Evolutionary conservation across 1,140 invertebrate genomes (phyloP), one percentile per base, ranked within the genome.

Genomic region (Heliothis virescens): DNA sequence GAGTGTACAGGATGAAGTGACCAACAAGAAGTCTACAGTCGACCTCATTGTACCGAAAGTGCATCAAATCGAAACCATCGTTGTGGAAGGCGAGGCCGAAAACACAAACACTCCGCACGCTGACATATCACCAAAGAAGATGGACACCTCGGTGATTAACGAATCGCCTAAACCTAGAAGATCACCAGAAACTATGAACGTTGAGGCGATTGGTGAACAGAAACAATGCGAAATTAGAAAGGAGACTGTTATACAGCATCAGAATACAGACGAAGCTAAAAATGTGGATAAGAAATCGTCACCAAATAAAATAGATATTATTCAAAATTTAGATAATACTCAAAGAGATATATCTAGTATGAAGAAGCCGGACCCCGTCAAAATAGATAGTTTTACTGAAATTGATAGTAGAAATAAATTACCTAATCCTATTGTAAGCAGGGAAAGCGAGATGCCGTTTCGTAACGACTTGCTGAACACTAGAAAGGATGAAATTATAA

Each of bases 191-290:
- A 91, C 90, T 9, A 80, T 88, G 13, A 63, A 76, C 29, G 69
- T 73, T 34, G 90, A 92, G 29, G 18, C 83, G 4, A 18, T 73
- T 26, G 79, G 53, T 80, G 92, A 94, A 41, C 87, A 87, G 62
- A 92, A 91, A 81, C 91, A 92, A 75, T 84, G 83, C 73, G 92
- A 94, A 82, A 75, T 92, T 29, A 86, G 93, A 63, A 94, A 94
- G 79, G 93, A 94, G 83, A 94, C 93, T 18, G 93, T 94, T 0
- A 94, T 94, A 57, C 93, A 94, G 82, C 93, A 92, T 82, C 93
- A 94, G 79, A 86, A 84, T 63, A 74, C 85, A 0, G 93, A 94
- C 53, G 93, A 94, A 71, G 69, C 75, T 29, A 93, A 93, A 82
- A 81, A 57, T 55, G 29, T 75, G 7, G 91, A 92, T 62, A 93